phyloP scores from a whole-genome alignment of 1,140 invertebrate species.

The Neodiprion virginianus region DNA sequence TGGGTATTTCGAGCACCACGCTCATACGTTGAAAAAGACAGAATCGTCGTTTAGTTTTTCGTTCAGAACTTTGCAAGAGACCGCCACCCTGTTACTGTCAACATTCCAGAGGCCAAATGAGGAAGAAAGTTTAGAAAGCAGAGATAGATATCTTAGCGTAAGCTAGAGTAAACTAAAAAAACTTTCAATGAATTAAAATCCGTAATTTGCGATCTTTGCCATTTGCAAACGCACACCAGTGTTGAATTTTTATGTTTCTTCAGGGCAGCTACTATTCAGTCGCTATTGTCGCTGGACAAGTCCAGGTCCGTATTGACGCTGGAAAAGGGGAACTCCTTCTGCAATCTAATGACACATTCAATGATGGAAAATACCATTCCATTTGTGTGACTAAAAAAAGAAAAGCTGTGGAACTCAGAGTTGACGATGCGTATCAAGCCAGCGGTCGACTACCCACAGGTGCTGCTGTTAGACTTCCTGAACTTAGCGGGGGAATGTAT shows the following conservation, averaged over 20 bases:
- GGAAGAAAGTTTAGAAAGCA: constrained; percentile 30
- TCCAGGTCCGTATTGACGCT: constrained; percentile 73
- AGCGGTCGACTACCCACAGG: constrained; percentile 60
- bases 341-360: constrained; percentile 67
- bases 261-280: constrained; percentile 73
- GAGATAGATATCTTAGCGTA: constrained; percentile 41
- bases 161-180: constrained; percentile 23
- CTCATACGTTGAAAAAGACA: constrained; percentile 71
- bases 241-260: constrained; percentile 25
- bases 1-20: constrained; percentile 79
- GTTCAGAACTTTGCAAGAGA: constrained; percentile 75
- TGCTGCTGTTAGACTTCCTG: constrained; percentile 61
- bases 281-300: constrained; percentile 68
- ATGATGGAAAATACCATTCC: constrained; percentile 71
- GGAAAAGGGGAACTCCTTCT: constrained; percentile 71
- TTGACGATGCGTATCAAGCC: constrained; percentile 70
- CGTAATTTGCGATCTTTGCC: not conserved
- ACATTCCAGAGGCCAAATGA: constrained; percentile 68
- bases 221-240: not conserved
- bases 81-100: constrained; percentile 78
- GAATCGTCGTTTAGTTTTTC: constrained; percentile 74
- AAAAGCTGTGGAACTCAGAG: constrained; percentile 65
- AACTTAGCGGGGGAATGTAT: constrained; percentile 60
- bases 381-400: constrained; percentile 64
- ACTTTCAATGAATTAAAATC: not conserved